Percentiles rank a stretch among this genome's conserved stretches.
Conservation (phyloP, 2,797 vertebrate species). For the Yasuhikotakia modesta region DNA sequence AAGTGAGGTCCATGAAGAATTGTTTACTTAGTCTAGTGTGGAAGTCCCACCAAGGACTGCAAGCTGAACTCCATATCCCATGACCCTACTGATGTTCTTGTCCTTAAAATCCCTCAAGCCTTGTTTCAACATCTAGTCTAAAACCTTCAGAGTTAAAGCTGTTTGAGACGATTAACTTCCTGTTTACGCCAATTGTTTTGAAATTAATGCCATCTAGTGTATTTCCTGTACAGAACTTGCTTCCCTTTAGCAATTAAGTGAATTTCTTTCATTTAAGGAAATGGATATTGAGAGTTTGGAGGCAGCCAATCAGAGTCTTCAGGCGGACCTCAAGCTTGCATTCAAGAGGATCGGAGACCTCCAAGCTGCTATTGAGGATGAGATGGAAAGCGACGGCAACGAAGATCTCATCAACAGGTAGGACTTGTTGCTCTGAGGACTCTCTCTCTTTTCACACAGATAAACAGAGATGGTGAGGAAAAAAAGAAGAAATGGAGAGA, state of each 20-base stretch:
- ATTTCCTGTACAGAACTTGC: not conserved
- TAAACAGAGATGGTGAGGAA: not conserved
- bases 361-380: constrained; percentile 96
- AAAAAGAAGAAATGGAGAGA: not conserved
- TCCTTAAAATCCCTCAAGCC: not conserved
- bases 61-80: not conserved
- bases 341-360: constrained; percentile 98
- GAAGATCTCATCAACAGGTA: constrained; percentile 98
- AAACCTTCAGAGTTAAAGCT: not conserved
- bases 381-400: constrained; percentile 98
- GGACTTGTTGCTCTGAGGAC: not conserved
- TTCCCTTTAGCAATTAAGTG: not conserved
- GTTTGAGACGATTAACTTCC: not conserved
- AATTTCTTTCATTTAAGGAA: constrained; percentile 77
- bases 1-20: too few species aligned
- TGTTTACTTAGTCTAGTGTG: too few species aligned
- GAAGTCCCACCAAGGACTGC: not conserved
- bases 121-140: too few species aligned
- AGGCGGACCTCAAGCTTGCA: constrained; percentile 94
- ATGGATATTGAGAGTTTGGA: constrained; percentile 97
- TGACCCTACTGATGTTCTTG: not conserved
- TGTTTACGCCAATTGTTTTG: not conserved
- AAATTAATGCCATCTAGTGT: not conserved
- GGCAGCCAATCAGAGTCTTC: constrained; percentile 96
- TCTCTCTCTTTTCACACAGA: constrained; percentile 3